Percentiles rank a stretch among this genome's conserved stretches.
Evolutionary conservation across 2,113 vertebrate species (phyloP).

Genomic region (Oryzias javanicus): DNA sequence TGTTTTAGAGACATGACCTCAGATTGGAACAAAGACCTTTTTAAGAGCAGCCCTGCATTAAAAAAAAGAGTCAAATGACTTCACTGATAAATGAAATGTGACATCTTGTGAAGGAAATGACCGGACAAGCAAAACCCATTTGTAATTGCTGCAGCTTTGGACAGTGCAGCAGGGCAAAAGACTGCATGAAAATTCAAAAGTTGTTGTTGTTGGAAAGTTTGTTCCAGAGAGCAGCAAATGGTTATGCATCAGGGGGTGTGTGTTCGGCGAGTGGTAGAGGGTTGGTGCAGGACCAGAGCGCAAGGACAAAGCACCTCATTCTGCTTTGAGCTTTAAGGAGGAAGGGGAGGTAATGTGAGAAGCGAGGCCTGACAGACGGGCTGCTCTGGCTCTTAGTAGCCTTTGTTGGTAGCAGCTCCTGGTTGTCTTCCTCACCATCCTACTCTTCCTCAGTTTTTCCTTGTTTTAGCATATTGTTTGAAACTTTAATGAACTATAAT

Average conservation of each 20-base stretch:
- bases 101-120: background rate
- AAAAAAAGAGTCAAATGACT: background rate
- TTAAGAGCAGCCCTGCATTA: background rate
- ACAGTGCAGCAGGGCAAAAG: background rate
- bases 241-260: conserved; percentile 3
- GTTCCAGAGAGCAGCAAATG: background rate
- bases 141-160: background rate
- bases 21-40: background rate
- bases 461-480: conserved; percentile 54
- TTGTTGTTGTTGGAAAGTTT: background rate
- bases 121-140: background rate
- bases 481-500: conserved; percentile 24
- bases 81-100: background rate
- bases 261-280: conserved; percentile 27
- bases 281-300: conserved; percentile 44
- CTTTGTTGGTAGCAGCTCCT: conserved; percentile 53
- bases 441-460: conserved; percentile 19
- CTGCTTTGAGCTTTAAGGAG: conserved; percentile 49
- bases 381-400: conserved; percentile 43
- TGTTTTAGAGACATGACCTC: background rate
- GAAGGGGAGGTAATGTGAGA: conserved; percentile 60
- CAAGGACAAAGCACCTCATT: conserved; percentile 71
- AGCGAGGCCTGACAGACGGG: conserved; percentile 39
- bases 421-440: conserved; percentile 15
- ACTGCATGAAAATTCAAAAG: conserved; percentile 3